phyloP scores from a whole-genome alignment of 2,113 vertebrate species.

The Mystacornis crossleyi region DNA sequence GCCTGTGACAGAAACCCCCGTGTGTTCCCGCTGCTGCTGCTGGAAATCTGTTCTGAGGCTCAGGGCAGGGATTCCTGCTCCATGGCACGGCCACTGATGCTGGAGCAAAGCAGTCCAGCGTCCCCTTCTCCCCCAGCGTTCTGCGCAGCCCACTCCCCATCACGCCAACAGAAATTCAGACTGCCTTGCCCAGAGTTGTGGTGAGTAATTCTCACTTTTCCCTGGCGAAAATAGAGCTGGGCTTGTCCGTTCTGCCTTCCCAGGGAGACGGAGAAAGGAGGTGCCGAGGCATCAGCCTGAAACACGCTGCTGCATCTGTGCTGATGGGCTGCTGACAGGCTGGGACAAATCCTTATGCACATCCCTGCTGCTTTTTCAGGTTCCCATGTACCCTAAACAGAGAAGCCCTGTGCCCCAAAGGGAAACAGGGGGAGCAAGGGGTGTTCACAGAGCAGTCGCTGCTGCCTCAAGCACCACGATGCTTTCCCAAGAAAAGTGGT shows the following conservation, averaged over 20 bases:
- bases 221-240: slow-evolving; percentile 21
- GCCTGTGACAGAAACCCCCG: rapidly evolving
- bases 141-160: neutral
- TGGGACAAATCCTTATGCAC: neutral
- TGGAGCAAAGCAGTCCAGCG: neutral
- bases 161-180: neutral
- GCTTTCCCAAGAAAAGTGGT: neutral
- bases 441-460: neutral
- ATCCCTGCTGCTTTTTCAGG: neutral
- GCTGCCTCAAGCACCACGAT: neutral
- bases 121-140: neutral
- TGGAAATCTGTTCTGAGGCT: neutral
- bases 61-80: neutral
- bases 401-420: neutral
- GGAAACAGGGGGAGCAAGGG: neutral
- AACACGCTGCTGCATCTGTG: neutral
- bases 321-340: neutral
- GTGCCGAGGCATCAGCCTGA: neutral
- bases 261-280: neutral
- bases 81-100: rapidly evolving
- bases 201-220: slow-evolving; percentile 38
- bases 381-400: neutral
- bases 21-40: neutral
- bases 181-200: rapidly evolving
- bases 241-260: neutral